Base-by-base conservation (phyloP, 1,140 invertebrate genomes). In the Drosophila pachea region DNA sequence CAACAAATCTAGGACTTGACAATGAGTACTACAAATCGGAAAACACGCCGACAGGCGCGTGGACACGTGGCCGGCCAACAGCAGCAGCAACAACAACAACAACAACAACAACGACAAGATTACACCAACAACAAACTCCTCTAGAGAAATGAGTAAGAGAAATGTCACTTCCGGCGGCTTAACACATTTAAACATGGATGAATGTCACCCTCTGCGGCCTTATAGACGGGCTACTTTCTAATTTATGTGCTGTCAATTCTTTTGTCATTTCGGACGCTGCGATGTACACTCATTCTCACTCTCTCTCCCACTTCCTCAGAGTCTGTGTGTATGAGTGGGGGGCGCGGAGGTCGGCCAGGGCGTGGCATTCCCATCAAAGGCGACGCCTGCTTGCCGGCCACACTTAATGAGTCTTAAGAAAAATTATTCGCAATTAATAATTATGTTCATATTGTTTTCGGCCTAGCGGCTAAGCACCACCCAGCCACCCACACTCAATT, bases 351-450 rank as follows among this genome's bases (percentile, higher is more conserved):
- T 5, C 31, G 42, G 12, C 42, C 40, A 48, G 36, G 32, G 56
- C 29, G 60, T 54, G 47, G 54, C 31, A 12, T 50, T 66, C 54
- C 52, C 43, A 40, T 53, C 29, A 32, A 14, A 35, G 33, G 53
- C 63, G 77, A 70, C 73, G 77, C 68, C 77, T 68, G 73, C 52
- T 74, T 61, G 78, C 61, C 74, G 71, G 76, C 63, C 71, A 74
- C 68, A 79, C 70, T 86, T 86, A 86, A 86, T 86, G 81, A 86
- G 81, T 62, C 81, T 79, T 74, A 79, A 86, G 81, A 86, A 86
- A 86, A 86, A 86, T 86, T 74, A 86, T 86, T 86, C 52, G 81
- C 74, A 86, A 86, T 86, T 86, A 86, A 86, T 86, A 86, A 86
- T 86, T 86, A 79, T 75, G 68, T 65, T 86, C 74, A 86, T 86